Conservation (phyloP, 1,140 invertebrate genomes). For the Ericerus pela region DNA sequence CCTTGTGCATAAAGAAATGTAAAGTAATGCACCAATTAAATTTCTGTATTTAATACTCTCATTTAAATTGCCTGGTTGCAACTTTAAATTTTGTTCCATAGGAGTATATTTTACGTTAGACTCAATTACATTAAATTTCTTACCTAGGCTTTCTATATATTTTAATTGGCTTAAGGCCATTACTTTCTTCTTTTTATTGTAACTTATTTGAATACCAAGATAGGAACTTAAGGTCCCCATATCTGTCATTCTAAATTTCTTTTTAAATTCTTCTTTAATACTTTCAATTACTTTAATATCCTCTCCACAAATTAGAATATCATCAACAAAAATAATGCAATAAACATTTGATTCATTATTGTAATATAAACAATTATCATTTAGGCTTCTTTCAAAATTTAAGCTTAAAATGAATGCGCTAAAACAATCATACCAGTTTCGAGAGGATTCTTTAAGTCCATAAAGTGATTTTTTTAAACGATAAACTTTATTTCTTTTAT, state of each 20-base stretch:
- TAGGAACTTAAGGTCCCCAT: neutral
- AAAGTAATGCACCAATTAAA: slow-evolving; percentile 30
- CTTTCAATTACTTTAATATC: neutral
- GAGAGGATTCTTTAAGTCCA: no score
- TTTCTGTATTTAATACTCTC: slow-evolving; percentile 24
- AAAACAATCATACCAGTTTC: no score
- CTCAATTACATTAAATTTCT: neutral
- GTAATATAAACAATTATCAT: slow-evolving; percentile 10
- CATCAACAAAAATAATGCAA: neutral
- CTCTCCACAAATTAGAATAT: slow-evolving; percentile 2
- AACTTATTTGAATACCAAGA: neutral
- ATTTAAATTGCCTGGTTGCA: neutral
- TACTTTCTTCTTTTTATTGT: neutral
- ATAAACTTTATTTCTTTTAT: no score
- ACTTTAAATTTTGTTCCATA: neutral
- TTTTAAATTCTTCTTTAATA: neutral
- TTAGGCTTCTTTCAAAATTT: neutral
- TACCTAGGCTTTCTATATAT: neutral
- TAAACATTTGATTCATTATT: neutral
- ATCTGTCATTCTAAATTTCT: slow-evolving; percentile 4
- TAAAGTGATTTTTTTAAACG: no score
- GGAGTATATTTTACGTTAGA: slow-evolving; percentile 2
- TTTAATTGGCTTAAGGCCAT: neutral
- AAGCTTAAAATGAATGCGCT: no score
- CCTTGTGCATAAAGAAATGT: slow-evolving; percentile 28